Percentiles rank a stretch among this genome's conserved stretches.
These are phyloP conservation scores for Rhea pennata DNA, from an alignment of 2,113 vertebrate species.

Conservation along the genomic window DNA sequence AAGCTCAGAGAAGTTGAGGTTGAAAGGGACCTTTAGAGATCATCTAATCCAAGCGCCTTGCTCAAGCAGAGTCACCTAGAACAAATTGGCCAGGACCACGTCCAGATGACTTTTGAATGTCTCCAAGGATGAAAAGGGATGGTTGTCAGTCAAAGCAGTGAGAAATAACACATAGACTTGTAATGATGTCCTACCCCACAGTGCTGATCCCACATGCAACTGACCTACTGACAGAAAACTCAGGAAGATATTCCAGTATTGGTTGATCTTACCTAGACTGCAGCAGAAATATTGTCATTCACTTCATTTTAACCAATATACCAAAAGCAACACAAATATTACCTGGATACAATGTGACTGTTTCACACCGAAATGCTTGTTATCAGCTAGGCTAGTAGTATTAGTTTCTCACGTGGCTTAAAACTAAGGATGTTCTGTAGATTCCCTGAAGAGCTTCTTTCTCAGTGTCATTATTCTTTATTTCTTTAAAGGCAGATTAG, in stretches of 20 bases:
- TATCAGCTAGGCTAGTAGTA: neutral
- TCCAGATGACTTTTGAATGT: no score
- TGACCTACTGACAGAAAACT: neutral
- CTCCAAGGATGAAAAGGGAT: no score
- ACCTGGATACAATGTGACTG: neutral
- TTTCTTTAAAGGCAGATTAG: conserved; percentile 57
- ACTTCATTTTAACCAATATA: neutral
- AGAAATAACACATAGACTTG: neutral
- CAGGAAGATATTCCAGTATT: neutral
- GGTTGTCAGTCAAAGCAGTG: accelerated
- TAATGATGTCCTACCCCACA: neutral
- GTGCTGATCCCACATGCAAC: neutral
- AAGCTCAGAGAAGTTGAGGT: no score
- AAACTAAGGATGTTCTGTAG: neutral
- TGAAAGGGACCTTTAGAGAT: no score
- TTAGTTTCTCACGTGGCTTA: neutral
- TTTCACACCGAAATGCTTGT: neutral
- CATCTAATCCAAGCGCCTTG: no score
- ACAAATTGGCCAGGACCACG: no score
- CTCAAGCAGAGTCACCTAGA: no score
- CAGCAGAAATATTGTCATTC: neutral
- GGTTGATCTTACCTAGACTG: neutral
- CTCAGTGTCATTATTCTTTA: conserved; percentile 45
- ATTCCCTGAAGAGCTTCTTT: neutral
- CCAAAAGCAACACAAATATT: neutral